Evolutionary conservation across 1,140 invertebrate species (phyloP), one percentile per base, ranked within the genome.

Genomic region (Drosophila leontia): DNA sequence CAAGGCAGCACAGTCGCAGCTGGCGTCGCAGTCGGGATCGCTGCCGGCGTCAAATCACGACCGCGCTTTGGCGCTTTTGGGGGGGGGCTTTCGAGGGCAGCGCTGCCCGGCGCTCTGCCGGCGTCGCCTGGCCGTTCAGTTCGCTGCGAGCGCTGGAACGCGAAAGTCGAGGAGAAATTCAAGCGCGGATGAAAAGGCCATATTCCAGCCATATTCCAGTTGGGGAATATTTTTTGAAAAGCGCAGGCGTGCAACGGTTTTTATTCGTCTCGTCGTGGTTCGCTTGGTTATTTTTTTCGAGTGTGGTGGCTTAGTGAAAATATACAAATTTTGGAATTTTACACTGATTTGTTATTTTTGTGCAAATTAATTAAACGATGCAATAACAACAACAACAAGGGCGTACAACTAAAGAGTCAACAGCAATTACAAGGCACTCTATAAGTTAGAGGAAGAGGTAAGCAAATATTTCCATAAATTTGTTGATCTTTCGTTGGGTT

Each of bases 231-330:
- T 17, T 59, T 74, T 82, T 86, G 77, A 76, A 85, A 86, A 82
- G 79, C 79, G 75, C 78, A 78, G 78, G 64, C 82, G 82, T 85
- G 64, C 79, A 85, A 86, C 82, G 82, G 79, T 64, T 84, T 69
- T 83, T 62, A 55, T 26, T 0, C 50, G 50, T 8, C 4, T 4
- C 50, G 50, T 53, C 50, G 32, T 3, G 35, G 7, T 17, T 37
- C 17, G 29, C 42, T 45, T 50, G 35, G 29, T 41, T 47, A 39
- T 62, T 47, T 71, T 37, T 67, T 61, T 42, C 9, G 15, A 69
- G 63, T 64, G 67, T 80, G 59, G 44, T 60, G 51, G 44, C 59
- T 32, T 68, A 78, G 71, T 77, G 78, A 59, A 80, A 85, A 74
- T 44, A 34, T 44, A 78, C 72, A 55, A 75, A 63, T 70, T n/a